phyloP scores from a whole-genome alignment of 2,113 vertebrate genomes.

The Polypterus bichir region DNA sequence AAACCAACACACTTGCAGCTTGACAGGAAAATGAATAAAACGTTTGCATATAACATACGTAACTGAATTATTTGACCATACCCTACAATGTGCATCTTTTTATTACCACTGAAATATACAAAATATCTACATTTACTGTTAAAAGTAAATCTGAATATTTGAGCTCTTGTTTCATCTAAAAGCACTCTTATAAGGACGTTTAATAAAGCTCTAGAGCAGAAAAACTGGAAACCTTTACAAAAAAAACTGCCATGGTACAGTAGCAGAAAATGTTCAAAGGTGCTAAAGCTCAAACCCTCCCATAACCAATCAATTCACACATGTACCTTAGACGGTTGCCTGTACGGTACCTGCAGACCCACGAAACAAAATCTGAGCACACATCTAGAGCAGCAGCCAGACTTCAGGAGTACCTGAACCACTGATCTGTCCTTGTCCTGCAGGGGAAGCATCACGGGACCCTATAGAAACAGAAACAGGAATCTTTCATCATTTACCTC shows the following conservation, averaged over 20 bases:
- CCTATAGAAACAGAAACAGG: slow-evolving; percentile 13
- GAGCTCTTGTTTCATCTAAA: not conserved
- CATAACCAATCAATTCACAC: not conserved
- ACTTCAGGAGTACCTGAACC: slow-evolving; percentile 51
- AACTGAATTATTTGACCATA: no score
- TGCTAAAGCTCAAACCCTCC: not conserved
- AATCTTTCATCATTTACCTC: not conserved
- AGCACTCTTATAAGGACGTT: not conserved
- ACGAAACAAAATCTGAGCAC: slow-evolving; percentile 79
- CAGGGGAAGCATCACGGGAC: slow-evolving; percentile 57
- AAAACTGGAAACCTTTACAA: no score
- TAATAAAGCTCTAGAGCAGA: not conserved
- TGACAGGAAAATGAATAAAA: no score
- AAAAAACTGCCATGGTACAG: not conserved
- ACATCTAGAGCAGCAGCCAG: slow-evolving; percentile 80
- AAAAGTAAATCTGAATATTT: no score
- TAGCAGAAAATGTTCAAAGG: not conserved
- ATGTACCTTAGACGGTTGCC: slow-evolving; percentile 54
- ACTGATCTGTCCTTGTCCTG: slow-evolving; percentile 65
- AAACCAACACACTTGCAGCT: no score
- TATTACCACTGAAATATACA: no score
- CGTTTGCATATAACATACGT: no score
- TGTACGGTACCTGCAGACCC: slow-evolving; percentile 57
- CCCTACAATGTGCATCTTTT: no score
- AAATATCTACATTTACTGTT: no score